Percentiles rank a stretch among this genome's conserved stretches.
Conservation (phyloP, 2,797 vertebrate genomes). For the Artibeus jamaicensis region DNA sequence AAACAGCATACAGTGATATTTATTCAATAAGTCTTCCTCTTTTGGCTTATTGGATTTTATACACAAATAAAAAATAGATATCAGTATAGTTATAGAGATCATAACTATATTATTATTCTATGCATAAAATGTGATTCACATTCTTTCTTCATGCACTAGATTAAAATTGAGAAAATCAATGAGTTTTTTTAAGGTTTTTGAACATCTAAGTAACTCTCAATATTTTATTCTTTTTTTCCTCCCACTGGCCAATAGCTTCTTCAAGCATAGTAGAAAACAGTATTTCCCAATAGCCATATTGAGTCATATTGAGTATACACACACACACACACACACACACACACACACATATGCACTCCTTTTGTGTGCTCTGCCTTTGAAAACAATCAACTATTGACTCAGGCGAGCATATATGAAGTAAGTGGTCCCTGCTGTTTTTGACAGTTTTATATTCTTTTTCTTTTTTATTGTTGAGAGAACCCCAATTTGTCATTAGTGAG, state of each 20-base stretch:
- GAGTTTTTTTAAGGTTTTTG: neutral
- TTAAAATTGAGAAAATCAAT: neutral
- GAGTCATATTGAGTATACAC: neutral
- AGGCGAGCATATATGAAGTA: neutral
- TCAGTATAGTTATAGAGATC: neutral
- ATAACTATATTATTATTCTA: neutral
- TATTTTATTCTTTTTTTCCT: neutral
- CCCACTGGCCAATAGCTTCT: neutral
- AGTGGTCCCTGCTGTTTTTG: neutral
- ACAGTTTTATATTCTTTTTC: neutral
- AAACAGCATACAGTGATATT: neutral
- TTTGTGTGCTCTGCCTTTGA: neutral
- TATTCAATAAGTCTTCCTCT: neutral
- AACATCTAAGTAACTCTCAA: neutral
- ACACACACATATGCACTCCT: neutral
- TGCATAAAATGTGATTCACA: neutral
- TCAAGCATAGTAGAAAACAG: neutral
- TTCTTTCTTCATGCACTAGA: neutral
- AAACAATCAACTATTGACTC: neutral
- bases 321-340: too few species aligned
- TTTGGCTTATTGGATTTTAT: neutral
- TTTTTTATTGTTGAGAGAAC: neutral
- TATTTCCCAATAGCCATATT: neutral
- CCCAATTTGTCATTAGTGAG: neutral
- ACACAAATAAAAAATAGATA: neutral